Base-by-base conservation (phyloP, 1,140 invertebrate genomes). In the Homalodisca vitripennis region DNA sequence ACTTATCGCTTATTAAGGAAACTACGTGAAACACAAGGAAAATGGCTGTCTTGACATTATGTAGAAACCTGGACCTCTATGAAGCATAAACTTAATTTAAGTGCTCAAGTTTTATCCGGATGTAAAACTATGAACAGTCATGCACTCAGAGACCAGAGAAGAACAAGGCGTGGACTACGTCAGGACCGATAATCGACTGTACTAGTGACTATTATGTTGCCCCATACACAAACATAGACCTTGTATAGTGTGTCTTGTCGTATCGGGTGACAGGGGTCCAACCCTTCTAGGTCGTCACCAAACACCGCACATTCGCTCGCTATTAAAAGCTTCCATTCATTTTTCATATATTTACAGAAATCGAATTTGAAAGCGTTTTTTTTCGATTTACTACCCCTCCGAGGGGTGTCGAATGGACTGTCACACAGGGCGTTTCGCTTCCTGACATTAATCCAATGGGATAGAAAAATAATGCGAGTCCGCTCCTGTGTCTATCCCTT, bases 331-430 rank as follows among this genome's bases (percentile, higher is more conserved):
- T 66, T 27, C 63, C 32, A 47, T 66, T 66, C 63, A 66, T 66
- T 66, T 66, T 66, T 66, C 29, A 24, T 66, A 22, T 66, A 66
- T 66, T 66, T 66, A 66, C 32, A 66, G 63, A 66, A 66, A 66
- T 66, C 63, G 63, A 66, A 66, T 66, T 66, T 66, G 63, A 66
- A 66, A 66, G 63, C 63, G 63, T 66, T 66, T 60, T n/a, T n/a
- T n/a, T 66, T 66, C 63, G 63, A 66, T 66, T 66, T 66, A 66
- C 63, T 66, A 26, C 62, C 62, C 62, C 10, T 34, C 30, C 24
- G 41, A 66, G 63, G 63, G 62, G 55, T 60, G 22, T 17, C 30
- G 26, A 31, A 62, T 27, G 32, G 32, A 46, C 63, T 66, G 63
- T 66, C 30, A 41, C 30, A 20, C 3, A 17, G 63, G 63, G 24